Evolutionary conservation across 2,888 invertebrate genomes (phyloP), one percentile per base, ranked within the genome.

Genomic region (Pimpla rufipes): DNA sequence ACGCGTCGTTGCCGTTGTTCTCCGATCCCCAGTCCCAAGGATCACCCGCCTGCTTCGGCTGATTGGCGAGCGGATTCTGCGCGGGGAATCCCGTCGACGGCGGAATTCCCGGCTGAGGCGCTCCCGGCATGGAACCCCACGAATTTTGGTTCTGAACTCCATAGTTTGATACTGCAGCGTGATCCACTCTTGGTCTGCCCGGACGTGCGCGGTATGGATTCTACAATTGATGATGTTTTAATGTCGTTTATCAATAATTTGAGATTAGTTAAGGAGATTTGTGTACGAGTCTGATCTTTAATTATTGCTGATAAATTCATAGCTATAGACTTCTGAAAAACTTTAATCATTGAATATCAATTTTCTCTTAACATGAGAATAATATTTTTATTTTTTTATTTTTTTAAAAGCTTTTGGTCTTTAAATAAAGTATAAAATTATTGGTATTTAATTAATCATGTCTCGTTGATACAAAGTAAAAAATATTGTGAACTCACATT

Each of bases 141-240:
- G 88, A 76, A 79, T 91, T 91, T 88, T 92, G 92, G 89, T 89
- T 92, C 42, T 88, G 90, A 50, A 87, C 78, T 85, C 90, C 90
- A 88, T 91, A 93, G 57, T 83, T 83, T 8, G 87, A 40, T 18
- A 86, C 83, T 40, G 88, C 89, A 42, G 88, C 81, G 35, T 90
- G 88, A 87, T 93, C 91, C 37, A 87, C 87, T 85, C 90, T 89
- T 35, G 91, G 85, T 87, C 90, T 91, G 2, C 88, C 87, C 18
- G 90, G 91, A 81, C 91, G 88, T 8, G 90, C 92, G 74, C 93
- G 90, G 86, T 93, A 93, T 67, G 93, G 93, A 89, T 93, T 93
- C 92, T 93, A 75, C 7, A 89, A 87, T 35, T 57, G 11, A 35
- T 8, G 11, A n/a, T 37, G n/a, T 40, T 37, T 50, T 47, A 7